These are phyloP conservation scores for Aphidius gifuensis DNA, from an alignment of 1,140 invertebrate species.

Conservation along the genomic window DNA sequence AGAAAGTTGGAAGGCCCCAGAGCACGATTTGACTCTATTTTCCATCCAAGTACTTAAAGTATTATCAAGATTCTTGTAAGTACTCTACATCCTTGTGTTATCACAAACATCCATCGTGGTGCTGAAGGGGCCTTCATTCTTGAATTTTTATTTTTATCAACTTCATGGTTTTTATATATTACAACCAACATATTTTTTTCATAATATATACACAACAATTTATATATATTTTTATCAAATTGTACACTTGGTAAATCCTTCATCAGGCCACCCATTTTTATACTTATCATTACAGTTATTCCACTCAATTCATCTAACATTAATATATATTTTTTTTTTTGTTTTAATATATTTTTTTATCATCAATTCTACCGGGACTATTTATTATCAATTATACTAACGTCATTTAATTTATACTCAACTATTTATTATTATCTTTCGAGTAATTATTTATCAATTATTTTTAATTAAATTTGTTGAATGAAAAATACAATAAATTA, in stretches of 20 bases:
- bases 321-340: constrained; percentile 27
- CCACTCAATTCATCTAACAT: constrained; percentile 30
- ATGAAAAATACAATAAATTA: too few relatives aligned
- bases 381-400: constrained; percentile 25
- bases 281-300: too few relatives aligned
- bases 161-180: not conserved
- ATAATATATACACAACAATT: not conserved
- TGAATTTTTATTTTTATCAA: too few relatives aligned
- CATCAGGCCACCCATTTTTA: too few relatives aligned
- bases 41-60: not conserved
- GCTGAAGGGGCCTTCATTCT: not conserved
- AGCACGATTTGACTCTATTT: constrained; percentile 2
- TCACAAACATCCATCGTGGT: not conserved
- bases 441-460: too few relatives aligned
- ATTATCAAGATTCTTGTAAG: constrained; percentile 10
- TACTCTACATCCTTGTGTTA: constrained; percentile 7
- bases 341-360: constrained; percentile 38
- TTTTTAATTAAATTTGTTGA: too few relatives aligned
- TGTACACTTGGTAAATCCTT: too few relatives aligned
- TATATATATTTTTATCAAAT: not conserved
- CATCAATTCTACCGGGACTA: constrained; percentile 38
- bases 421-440: too few relatives aligned
- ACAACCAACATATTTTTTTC: not conserved
- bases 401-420: not conserved
- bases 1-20: too few relatives aligned